A percentile compares a stretch with the other conserved stretches of the same genome.
These are phyloP conservation scores for Gortyna flavago DNA, from an alignment of 2,888 invertebrate species.

Conservation along the genomic window DNA sequence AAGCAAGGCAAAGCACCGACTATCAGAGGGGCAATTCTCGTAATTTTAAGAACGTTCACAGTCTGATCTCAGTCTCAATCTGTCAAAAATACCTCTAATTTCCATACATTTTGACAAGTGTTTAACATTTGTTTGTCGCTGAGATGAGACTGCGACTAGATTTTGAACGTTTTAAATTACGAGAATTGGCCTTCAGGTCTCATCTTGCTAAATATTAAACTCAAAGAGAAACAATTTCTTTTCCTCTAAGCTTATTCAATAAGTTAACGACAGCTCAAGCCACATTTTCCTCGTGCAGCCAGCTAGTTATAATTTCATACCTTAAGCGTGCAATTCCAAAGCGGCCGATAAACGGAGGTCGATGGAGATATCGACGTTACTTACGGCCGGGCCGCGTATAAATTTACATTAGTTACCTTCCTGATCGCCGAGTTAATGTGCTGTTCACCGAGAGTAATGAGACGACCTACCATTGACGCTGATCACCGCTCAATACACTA, in stretches of 20 bases:
- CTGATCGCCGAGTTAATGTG: slow-evolving; percentile 46
- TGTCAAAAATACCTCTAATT: no score
- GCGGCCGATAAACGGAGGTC: slow-evolving; percentile 59
- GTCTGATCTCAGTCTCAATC: no score
- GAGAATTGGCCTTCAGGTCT: no score
- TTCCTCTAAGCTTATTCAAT: slow-evolving; percentile 20
- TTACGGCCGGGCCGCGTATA: slow-evolving; percentile 61
- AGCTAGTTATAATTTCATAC: slow-evolving; percentile 42
- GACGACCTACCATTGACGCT: slow-evolving; percentile 29
- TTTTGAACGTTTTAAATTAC: no score
- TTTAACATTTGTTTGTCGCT: no score
- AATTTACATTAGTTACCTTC: slow-evolving; percentile 67
- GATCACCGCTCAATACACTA: slow-evolving; percentile 34
- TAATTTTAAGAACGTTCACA: no score
- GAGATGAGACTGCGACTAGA: no score
- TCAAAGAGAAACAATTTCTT: neutral
- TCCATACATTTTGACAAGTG: no score
- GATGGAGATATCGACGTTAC: slow-evolving; percentile 62
- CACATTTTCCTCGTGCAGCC: slow-evolving; percentile 28
- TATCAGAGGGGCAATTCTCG: no score
- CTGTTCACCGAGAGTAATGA: slow-evolving; percentile 48
- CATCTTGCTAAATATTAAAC: neutral
- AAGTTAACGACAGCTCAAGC: slow-evolving; percentile 14
- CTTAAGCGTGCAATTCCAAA: slow-evolving; percentile 53
- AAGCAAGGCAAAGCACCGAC: no score